Conservation (phyloP, 2,113 vertebrate species). For the Fregetta grallaria region DNA sequence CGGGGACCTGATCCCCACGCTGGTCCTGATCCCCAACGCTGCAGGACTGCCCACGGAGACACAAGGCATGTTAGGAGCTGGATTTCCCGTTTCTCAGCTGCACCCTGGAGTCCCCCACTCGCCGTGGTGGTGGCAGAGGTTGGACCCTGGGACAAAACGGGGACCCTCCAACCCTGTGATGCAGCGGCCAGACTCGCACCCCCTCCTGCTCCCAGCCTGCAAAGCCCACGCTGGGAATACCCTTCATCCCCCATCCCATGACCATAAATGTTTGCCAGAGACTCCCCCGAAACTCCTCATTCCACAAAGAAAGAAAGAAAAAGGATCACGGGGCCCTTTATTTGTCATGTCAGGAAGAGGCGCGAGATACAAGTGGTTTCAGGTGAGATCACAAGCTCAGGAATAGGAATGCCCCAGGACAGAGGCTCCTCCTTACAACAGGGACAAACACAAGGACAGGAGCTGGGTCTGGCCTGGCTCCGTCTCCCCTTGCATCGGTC, state of each 20-base stretch:
- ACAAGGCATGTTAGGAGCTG: rapidly evolving
- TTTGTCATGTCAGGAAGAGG: not conserved
- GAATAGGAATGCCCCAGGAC: not conserved
- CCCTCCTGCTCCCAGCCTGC: too few species aligned
- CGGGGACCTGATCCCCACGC: too few species aligned
- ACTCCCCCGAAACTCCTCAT: rapidly evolving
- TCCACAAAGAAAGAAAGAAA: not conserved
- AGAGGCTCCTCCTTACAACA: not conserved
- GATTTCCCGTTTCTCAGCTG: not conserved
- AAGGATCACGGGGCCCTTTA: not conserved
- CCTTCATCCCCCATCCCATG: rapidly evolving
- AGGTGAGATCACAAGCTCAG: not conserved
- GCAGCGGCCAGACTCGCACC: rapidly evolving
- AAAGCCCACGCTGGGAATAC: not conserved
- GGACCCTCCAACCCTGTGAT: rapidly evolving
- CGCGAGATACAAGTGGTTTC: rapidly evolving
- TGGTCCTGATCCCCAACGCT: not conserved
- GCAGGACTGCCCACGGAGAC: not conserved
- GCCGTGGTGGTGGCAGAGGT: rapidly evolving
- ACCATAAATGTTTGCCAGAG: not conserved
- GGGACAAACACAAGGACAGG: not conserved
- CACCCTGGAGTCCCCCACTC: rapidly evolving
- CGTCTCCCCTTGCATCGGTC: rapidly evolving
- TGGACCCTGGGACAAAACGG: rapidly evolving
- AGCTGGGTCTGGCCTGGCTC: not conserved